phyloP scores from a whole-genome alignment of 2,888 invertebrate genomes.

The Tinea trinotella region DNA sequence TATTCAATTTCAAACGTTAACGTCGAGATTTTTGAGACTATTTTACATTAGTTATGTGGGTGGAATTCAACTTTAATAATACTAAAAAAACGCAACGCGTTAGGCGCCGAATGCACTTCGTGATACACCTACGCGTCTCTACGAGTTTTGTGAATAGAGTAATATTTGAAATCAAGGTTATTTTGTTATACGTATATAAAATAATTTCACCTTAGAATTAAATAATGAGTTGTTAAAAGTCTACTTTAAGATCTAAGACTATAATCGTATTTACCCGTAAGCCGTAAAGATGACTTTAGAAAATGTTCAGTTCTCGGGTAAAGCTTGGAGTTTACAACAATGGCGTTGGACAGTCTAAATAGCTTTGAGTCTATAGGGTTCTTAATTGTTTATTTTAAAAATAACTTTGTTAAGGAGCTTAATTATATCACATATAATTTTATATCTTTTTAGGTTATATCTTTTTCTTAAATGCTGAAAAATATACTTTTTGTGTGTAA shows the following conservation, averaged over 20 bases:
- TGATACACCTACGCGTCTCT: constrained; percentile 44
- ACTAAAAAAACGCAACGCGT: constrained; percentile 56
- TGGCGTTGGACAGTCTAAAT: constrained; percentile 34
- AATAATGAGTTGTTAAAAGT: constrained; percentile 6
- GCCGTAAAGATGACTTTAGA: constrained; percentile 34
- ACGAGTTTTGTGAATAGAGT: constrained; percentile 36
- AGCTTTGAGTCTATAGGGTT: constrained; percentile 23
- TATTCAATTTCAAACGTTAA: neutral
- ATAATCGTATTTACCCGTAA: constrained; percentile 32
- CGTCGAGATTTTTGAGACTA: neutral
- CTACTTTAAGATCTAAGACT: constrained; percentile 30
- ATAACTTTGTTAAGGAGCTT: constrained; percentile 23
- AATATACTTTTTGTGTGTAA: no score
- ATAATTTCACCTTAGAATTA: neutral
- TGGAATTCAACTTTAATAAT: constrained; percentile 62
- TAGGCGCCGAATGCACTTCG: constrained; percentile 66
- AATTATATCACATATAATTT: neutral
- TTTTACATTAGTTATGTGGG: constrained; percentile 17
- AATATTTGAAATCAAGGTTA: constrained; percentile 4
- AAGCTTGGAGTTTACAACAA: constrained; percentile 37
- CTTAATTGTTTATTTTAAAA: constrained; percentile 35
- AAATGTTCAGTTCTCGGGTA: constrained; percentile 29
- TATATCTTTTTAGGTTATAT: no score
- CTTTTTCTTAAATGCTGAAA: no score
- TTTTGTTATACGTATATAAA: neutral